Evolutionary conservation across 2,888 invertebrate species (phyloP).

Genomic region (Allophyes oxyacanthae): DNA sequence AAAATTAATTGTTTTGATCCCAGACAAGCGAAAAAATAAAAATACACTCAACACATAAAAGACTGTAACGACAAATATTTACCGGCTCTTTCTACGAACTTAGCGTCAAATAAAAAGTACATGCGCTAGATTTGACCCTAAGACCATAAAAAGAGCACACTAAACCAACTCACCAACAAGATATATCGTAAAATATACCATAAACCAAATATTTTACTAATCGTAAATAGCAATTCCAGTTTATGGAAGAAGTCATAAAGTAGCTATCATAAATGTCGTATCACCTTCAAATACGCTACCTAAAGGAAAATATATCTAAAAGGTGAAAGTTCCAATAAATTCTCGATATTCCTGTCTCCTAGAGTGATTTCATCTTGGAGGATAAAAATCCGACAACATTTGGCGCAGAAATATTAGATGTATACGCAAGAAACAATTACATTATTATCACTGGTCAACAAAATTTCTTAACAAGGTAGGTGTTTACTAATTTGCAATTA

Average conservation of each 20-base stretch:
- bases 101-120: neutral
- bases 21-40: too few relatives aligned
- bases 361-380: too few relatives aligned
- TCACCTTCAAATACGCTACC: constrained; percentile 20
- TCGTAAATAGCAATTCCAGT: constrained; percentile 45
- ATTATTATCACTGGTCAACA: too few relatives aligned
- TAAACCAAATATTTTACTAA: constrained; percentile 50
- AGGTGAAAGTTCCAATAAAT: neutral
- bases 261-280: constrained; percentile 23
- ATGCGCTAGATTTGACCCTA: neutral
- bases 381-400: too few relatives aligned
- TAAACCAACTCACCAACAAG: constrained; percentile 24
- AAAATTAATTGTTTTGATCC: too few relatives aligned
- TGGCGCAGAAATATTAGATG: too few relatives aligned
- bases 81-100: neutral
- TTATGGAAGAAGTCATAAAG: constrained; percentile 43
- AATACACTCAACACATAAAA: too few relatives aligned
- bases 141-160: constrained; percentile 10
- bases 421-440: too few relatives aligned
- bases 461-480: too few relatives aligned
- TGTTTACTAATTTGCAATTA: too few relatives aligned
- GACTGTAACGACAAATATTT: too few relatives aligned
- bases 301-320: neutral
- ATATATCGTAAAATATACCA: constrained; percentile 38
- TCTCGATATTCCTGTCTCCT: too few relatives aligned